Conservation (phyloP, 2,113 vertebrate genomes). For the Donacobius atricapilla region DNA sequence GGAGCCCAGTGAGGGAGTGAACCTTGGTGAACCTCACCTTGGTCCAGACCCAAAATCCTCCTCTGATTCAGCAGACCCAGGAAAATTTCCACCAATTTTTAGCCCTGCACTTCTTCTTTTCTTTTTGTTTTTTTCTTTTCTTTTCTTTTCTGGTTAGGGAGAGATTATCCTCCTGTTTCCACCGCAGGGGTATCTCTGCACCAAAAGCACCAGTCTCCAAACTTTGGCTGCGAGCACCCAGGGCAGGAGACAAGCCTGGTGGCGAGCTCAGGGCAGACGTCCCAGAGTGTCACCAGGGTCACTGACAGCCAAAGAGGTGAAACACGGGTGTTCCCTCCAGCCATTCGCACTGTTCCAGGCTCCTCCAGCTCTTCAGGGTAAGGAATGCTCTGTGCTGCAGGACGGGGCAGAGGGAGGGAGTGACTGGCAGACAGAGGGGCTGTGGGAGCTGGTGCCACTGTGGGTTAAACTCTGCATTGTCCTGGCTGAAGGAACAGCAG, state of each 20-base stretch:
- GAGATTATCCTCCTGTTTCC: background rate
- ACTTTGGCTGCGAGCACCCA: background rate
- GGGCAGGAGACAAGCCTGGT: background rate
- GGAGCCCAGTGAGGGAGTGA: background rate
- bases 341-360: background rate
- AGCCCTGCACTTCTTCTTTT: background rate
- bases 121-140: no score
- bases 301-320: background rate
- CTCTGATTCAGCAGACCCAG: background rate
- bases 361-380: background rate
- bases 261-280: background rate
- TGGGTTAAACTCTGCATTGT: background rate
- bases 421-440: background rate
- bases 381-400: background rate
- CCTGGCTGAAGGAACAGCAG: background rate
- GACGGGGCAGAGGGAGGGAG: background rate
- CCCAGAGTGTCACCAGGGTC: background rate
- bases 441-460: background rate
- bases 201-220: background rate
- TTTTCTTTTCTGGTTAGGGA: background rate
- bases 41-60: background rate
- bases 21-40: background rate
- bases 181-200: background rate
- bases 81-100: background rate
- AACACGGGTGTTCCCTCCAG: background rate